Percentiles rank a stretch among this genome's conserved stretches.
Evolutionary conservation across 2,797 vertebrate genomes (phyloP).

Genomic region (Sebastes wilsoni): DNA sequence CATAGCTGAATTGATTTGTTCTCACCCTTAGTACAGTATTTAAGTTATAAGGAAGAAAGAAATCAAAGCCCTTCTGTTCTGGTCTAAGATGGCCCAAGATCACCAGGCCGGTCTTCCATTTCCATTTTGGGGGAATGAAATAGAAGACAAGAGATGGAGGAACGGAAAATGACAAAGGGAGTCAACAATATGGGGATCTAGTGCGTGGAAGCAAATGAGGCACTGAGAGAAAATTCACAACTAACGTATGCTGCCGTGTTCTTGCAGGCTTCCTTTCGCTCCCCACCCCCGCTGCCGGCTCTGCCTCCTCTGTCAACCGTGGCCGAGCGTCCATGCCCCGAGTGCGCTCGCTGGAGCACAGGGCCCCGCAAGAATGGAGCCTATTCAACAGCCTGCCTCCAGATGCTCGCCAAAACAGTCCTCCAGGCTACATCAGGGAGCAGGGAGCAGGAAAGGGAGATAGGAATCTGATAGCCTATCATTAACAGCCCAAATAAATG

Average conservation of each 20-base stretch:
- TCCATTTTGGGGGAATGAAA: neutral
- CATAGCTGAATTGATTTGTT: too few relatives aligned
- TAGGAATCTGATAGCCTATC: constrained; percentile 86
- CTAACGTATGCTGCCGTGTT: constrained; percentile 3
- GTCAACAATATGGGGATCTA: neutral
- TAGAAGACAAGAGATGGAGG: neutral
- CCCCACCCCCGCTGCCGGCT: constrained; percentile 38
- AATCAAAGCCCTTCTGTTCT: constrained; percentile 37
- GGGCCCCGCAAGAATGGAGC: constrained; percentile 75
- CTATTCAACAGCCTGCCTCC: constrained; percentile 82
- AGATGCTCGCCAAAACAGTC: constrained; percentile 81
- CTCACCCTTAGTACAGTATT: neutral
- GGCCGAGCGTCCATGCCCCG: constrained; percentile 50
- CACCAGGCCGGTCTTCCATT: constrained; percentile 24
- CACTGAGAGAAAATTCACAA: constrained; percentile 9
- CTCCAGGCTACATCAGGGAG: constrained; percentile 78
- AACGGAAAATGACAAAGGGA: constrained; percentile 19
- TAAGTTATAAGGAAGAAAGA: constrained; percentile 50
- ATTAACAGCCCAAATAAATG: constrained; percentile 86
- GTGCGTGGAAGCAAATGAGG: neutral
- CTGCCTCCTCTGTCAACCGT: constrained; percentile 33
- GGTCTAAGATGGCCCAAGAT: constrained; percentile 9
- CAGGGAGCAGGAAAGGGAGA: constrained; percentile 82
- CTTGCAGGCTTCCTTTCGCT: constrained; percentile 13
- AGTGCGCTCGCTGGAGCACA: constrained; percentile 76